Conservation (phyloP, 35 echinoderm and acorn worm species). For the Diadema setosum region DNA sequence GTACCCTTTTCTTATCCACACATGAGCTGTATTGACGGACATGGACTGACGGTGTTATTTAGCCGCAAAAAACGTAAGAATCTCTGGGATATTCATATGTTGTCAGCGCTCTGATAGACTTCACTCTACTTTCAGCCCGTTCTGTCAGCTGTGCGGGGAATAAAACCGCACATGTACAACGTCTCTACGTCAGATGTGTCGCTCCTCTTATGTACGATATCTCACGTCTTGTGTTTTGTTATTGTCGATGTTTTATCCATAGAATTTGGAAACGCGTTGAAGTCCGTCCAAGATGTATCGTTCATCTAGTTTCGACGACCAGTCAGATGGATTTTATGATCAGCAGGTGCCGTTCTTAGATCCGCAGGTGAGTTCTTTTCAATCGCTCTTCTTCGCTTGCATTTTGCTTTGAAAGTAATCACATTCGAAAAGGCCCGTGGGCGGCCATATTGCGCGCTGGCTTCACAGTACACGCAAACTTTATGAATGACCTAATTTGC, state of each 20-base stretch:
- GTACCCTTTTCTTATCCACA: too few relatives aligned
- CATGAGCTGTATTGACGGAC: too few relatives aligned
- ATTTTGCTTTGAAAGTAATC: not conserved
- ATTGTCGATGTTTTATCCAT: not conserved
- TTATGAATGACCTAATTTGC: conserved; percentile 44
- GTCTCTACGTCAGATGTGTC: not conserved
- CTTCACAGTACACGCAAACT: not conserved
- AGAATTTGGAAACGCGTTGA: not conserved
- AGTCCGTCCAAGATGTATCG: not conserved
- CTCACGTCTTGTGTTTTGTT: not conserved
- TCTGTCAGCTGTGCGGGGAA: not conserved
- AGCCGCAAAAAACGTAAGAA: too few relatives aligned
- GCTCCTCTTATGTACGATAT: not conserved
- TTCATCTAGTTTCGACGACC: conserved; percentile 6
- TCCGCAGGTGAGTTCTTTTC: conserved; percentile 35
- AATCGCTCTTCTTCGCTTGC: not conserved
- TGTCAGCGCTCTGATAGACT: too few relatives aligned
- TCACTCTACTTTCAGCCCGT: not conserved
- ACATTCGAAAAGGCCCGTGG: not conserved
- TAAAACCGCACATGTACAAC: not conserved
- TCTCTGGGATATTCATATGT: too few relatives aligned
- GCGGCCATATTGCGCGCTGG: conserved; percentile 5
- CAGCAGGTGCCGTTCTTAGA: conserved; percentile 50
- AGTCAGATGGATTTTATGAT: conserved; percentile 41
- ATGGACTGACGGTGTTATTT: too few relatives aligned